Evolutionary conservation across 2,888 invertebrate species (phyloP), one percentile per base, ranked within the genome.

Genomic region (Caenorhabditis zanzibari): DNA sequence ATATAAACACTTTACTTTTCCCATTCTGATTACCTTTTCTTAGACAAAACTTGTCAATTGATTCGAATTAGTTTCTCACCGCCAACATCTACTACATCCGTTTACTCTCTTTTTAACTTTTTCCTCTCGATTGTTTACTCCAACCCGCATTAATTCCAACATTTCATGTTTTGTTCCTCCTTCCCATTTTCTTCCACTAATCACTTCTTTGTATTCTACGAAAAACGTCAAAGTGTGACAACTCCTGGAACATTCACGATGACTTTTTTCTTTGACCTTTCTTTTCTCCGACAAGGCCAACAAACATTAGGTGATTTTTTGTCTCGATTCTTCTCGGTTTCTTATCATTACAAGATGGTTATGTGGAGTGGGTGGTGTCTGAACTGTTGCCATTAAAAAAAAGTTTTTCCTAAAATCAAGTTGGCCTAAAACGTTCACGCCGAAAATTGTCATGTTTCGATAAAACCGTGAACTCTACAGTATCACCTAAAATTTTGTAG

Each of bases 291-390:
- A 69, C 47, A 59, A 24, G 77, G 54, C 82, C 82, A 82, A 82
- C 68, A 77, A 82, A 68, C 82, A 73, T 73, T 82, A 41, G 41
- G 44, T 82, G 82, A 73, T 82, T 82, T 82, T 82, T 82, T 77
- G 82, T 71, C 79, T 79, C 49, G 19, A 77, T 71, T 71, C 38
- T 38, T 38, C 77, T 54, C 71, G 69, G 32, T 71, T 71, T 56
- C 71, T 71, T 79, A 71, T 79, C 64, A 58, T 19, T 9, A 68
- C 16, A 35, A 28, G 38, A 59, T 72, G 58, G 61, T 79, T 56
- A 69, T 56, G 38, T 71, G 54, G 56, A 41, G 75, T 64, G 63
- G 64, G 69, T 63, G 71, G 77, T 77, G 77, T 77, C 47, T 76
- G 76, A 76, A 76, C 76, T 76, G 76, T 76, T 76, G 76, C 76